Evolutionary conservation across 2,113 vertebrate genomes (phyloP).

Genomic region (Pomatorhinus ruficollis): DNA sequence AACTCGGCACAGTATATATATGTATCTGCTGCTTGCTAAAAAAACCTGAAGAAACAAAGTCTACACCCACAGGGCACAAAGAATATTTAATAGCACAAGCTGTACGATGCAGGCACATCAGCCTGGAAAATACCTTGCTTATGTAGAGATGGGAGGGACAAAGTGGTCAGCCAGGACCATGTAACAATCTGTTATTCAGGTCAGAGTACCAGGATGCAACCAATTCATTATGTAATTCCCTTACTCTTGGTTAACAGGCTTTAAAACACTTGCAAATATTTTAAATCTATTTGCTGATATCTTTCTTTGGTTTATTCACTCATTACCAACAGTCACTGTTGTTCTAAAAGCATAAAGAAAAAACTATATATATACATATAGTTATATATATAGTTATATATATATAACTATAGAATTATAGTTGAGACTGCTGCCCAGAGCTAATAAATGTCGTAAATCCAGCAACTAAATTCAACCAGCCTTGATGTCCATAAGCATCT

Average conservation of each 20-base stretch:
- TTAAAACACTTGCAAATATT: constrained; percentile 21
- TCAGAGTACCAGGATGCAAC: not conserved
- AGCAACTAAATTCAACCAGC: constrained; percentile 48
- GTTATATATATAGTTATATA: no score
- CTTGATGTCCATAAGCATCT: constrained; percentile 60
- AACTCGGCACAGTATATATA: not conserved
- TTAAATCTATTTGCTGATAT: constrained; percentile 32
- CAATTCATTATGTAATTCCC: not conserved
- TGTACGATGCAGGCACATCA: not conserved
- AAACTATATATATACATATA: no score
- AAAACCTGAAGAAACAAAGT: not conserved
- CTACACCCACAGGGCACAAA: not conserved
- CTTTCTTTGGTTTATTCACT: constrained; percentile 45
- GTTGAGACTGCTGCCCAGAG: constrained; percentile 33
- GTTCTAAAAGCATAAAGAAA: constrained; percentile 6
- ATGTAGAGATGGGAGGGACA: not conserved
- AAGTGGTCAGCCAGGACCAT: not conserved
- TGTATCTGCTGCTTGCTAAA: not conserved
- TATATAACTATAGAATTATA: not conserved
- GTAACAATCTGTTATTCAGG: not conserved
- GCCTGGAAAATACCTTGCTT: not conserved
- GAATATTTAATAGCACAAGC: not conserved
- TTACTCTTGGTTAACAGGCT: not conserved
- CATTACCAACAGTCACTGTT: constrained; percentile 31
- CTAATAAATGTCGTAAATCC: constrained; percentile 59